These are phyloP conservation scores for Romanogobio albipinnatus DNA, from an alignment of 2,113 vertebrate genomes.

Conservation along the genomic window DNA sequence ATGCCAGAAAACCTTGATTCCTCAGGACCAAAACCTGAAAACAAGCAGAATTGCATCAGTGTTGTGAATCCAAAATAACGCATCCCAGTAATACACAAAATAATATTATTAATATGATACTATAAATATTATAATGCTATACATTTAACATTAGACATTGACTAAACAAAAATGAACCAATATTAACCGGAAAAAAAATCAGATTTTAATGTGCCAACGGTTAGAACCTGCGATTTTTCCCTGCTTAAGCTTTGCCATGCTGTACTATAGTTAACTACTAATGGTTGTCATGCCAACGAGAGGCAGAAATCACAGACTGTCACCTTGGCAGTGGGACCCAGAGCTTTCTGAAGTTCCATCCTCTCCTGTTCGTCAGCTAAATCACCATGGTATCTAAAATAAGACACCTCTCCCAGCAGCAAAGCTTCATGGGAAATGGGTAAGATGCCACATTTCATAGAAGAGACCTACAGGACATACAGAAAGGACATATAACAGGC, in stretches of 20 bases:
- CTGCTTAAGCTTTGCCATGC: background rate
- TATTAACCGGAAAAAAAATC: too few species aligned
- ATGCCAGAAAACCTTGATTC: slow-evolving; percentile 91
- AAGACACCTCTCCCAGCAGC: slow-evolving; percentile 90
- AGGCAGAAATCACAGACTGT: slow-evolving; percentile 38
- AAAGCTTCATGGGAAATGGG: slow-evolving; percentile 96
- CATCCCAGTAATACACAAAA: background rate
- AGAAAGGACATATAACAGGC: slow-evolving; percentile 55
- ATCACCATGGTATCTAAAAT: slow-evolving; percentile 90
- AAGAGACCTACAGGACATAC: slow-evolving; percentile 84
- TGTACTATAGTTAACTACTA: background rate
- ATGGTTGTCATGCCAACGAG: slow-evolving; percentile 33
- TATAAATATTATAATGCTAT: background rate
- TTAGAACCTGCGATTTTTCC: background rate
- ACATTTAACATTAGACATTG: background rate
- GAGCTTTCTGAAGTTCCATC: slow-evolving; percentile 93
- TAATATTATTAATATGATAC: background rate
- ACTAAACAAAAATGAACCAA: background rate
- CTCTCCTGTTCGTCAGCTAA: slow-evolving; percentile 91
- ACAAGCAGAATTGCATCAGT: background rate
- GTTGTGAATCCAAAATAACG: background rate
- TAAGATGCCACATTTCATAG: slow-evolving; percentile 96
- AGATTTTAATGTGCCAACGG: background rate
- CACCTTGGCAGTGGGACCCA: slow-evolving; percentile 95
- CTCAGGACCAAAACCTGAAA: slow-evolving; percentile 89